Base-by-base conservation (phyloP, 2,888 invertebrate genomes). In the Mythimna impura region DNA sequence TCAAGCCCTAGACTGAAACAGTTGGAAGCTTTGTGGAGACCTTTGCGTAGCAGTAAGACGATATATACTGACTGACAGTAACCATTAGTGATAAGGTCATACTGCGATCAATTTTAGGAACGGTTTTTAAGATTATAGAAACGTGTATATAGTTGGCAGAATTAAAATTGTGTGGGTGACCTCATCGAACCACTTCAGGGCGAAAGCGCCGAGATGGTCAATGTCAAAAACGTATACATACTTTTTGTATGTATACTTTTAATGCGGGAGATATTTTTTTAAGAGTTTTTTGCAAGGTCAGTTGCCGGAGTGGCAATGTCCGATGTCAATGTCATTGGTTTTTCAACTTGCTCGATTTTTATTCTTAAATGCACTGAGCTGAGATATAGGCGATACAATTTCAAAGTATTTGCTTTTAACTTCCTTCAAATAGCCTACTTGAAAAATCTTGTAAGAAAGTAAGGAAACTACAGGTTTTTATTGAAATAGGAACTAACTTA, bases 141-240 rank as follows among this genome's bases (percentile, higher is more conserved):
- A 34, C 4, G 22, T 10, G n/a, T 62, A n/a, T 63, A n/a, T 40
- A 6, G n/a, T 10, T 22, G 30, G 12, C 34, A n/a, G 12, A 43
- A 36, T 10, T 25, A n/a, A 50, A 65, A 75, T 54, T 17, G 40
- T 61, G 47, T 55, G 63, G 30, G 34, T 50, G 10, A 55, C 50
- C 78, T 55, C 64, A 40, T 5, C 50, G 8, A 4, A 1, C 12
- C 12, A 30, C 52, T 55, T 54, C 22, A 40, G 54, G 30, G 54
- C n/a, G 47, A 71, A 64, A 78, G 50, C 60, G 64, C 20, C 10
- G 17, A 55, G 40, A 78, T 65, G 20, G 30, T 61, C 78, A 78
- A 78, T 71, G 78, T 64, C 72, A 55, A 52, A 34, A n/a, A 17
- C 40, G 64, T 50, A n/a, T 3, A 50, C n/a, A 67, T 5, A n/a